Conservation (phyloP, 2,888 invertebrate genomes). For the Cynaeus angustus region DNA sequence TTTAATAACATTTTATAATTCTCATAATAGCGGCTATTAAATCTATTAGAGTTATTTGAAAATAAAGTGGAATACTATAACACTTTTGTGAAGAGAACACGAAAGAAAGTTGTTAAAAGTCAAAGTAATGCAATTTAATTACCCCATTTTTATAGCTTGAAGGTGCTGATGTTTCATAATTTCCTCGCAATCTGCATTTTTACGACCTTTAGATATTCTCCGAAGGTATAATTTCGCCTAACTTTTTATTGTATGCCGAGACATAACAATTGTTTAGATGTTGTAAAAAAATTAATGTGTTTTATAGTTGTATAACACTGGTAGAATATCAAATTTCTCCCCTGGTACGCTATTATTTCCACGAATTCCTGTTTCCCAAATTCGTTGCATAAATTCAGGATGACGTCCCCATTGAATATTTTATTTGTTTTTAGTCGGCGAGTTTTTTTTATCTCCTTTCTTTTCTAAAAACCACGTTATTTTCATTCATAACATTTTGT, state of each 20-base stretch:
- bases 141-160: background rate
- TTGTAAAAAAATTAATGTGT: too few species aligned
- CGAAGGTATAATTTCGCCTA: background rate
- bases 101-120: conserved; percentile 5
- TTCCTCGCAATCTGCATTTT: background rate
- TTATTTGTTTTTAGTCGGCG: conserved; percentile 15
- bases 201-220: background rate
- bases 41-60: too few species aligned
- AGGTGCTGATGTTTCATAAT: conserved; percentile 1
- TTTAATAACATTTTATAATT: too few species aligned
- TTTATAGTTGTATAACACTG: too few species aligned
- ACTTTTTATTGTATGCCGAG: background rate
- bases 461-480: conserved; percentile 6
- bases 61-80: too few species aligned
- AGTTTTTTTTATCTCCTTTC: conserved; percentile 3
- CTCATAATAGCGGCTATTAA: too few species aligned
- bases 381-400: conserved; percentile 7
- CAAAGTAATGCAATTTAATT: background rate
- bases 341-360: background rate
- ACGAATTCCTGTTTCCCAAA: background rate
- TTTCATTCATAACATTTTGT: conserved; percentile 34
- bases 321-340: background rate
- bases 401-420: conserved; percentile 12
- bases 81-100: background rate
- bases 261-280: too few species aligned